Percentiles rank a stretch among this genome's conserved stretches.
These are phyloP conservation scores for Tarsius wallacei DNA, from an alignment of 2,797 vertebrate species.

Conservation along the genomic window DNA sequence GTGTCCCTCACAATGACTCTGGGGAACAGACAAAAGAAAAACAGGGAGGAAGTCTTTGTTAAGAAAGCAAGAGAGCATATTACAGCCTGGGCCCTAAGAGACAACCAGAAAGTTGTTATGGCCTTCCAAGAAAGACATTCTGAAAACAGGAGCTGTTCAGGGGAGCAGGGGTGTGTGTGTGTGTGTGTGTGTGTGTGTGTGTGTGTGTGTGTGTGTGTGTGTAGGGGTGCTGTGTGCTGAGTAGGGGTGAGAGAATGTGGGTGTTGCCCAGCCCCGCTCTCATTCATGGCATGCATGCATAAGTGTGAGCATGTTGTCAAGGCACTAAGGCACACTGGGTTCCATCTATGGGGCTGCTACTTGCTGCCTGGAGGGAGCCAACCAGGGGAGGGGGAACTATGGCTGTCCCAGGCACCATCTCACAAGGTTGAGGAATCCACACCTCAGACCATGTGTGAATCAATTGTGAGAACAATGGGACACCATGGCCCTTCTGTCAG, in stretches of 20 bases:
- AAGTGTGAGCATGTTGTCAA: neutral
- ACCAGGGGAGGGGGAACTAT: neutral
- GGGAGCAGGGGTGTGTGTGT: too few relatives aligned
- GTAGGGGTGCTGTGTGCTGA: neutral
- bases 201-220: neutral
- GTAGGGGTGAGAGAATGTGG: rapidly evolving
- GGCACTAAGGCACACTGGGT: neutral
- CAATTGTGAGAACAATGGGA: neutral
- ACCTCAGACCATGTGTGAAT: neutral
- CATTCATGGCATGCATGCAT: neutral
- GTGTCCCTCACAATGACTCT: neutral
- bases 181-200: neutral
- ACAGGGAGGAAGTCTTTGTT: neutral
- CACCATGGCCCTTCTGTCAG: neutral
- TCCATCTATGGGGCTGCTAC: neutral
- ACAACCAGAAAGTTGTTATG: neutral
- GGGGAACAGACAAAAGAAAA: neutral
- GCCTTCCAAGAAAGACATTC: neutral
- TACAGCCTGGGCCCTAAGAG: neutral
- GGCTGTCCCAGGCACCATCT: neutral
- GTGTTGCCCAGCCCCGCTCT: neutral
- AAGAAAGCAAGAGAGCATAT: neutral
- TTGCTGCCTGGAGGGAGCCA: neutral
- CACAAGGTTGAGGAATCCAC: neutral
- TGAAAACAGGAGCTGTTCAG: neutral